Base-by-base conservation (phyloP, 2,888 invertebrate genomes). In the Parnassius mnemosyne region DNA sequence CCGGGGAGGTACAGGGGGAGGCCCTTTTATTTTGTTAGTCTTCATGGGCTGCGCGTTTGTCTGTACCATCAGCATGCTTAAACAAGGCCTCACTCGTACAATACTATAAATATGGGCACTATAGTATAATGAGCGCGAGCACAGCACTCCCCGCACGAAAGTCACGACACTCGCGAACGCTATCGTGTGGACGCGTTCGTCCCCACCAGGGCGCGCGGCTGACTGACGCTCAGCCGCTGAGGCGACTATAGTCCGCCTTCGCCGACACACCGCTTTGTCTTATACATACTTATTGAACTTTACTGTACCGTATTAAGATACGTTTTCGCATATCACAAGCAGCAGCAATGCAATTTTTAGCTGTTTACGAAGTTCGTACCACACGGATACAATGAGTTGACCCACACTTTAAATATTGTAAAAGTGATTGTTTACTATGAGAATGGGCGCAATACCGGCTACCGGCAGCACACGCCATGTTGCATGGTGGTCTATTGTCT, bases 1-100 rank as follows among this genome's bases (percentile, higher is more conserved):
- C 75, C 96, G 92, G 70, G 96, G 96, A 63, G 96, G 96, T 70
- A 96, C 96, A 74, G 96, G 96, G 71, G 96, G 96, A 69, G 95
- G 94, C 65, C 94, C 94, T 77, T 93, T 89, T 61, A 91, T 75
- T 77, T 90, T 91, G 73, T 71, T 82, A 76, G 79, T 84, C 83
- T 91, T 91, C 89, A 89, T 89, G 68, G 89, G 90, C 72, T 93
- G 93, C 69, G 93, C 85, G 81, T 92, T 93, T 71, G 90, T 92
- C 78, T 92, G 90, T 76, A 92, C 88, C 89, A 92, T 92, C 81
- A 91, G 84, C 91, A 91, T 91, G 76, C 76, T 87, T 80, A 73
- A 77, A 76, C 74, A 77, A 79, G 79, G 80, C 78, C 83, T 83
- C 89, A 87, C 89, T 88, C 86, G 82, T 79, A 78, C 84, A 80